These are phyloP conservation scores for Triplophysa siluroides DNA, from an alignment of 2,113 vertebrate species.

Conservation along the genomic window DNA sequence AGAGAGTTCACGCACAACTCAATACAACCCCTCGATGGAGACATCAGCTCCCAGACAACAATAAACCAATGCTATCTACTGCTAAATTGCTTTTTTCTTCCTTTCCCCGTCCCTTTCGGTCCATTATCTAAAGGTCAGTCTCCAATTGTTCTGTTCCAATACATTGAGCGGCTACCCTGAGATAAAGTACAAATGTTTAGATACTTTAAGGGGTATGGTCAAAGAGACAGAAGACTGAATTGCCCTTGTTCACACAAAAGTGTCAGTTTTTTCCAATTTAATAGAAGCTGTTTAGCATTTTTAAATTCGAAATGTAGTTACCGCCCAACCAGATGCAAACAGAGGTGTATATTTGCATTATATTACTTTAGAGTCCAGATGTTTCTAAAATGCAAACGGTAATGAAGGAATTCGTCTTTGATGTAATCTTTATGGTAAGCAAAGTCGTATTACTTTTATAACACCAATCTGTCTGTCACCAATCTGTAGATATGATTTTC, in stretches of 20 bases:
- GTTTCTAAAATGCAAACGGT: too few species aligned
- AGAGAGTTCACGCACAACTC: neutral
- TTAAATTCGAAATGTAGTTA: neutral
- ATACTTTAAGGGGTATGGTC: neutral
- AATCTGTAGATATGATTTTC: too few species aligned
- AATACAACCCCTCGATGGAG: neutral
- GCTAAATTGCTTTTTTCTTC: neutral
- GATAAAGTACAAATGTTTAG: conserved; percentile 7
- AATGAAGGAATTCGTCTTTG: too few species aligned
- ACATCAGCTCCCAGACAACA: conserved; percentile 4
- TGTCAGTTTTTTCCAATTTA: neutral
- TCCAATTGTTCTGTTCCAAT: neutral
- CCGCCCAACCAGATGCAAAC: too few species aligned
- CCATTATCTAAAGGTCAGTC: conserved; percentile 43
- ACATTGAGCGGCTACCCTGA: neutral
- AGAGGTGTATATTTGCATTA: too few species aligned
- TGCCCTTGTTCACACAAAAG: neutral
- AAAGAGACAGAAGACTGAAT: neutral
- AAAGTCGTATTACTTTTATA: too few species aligned
- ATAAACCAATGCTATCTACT: neutral
- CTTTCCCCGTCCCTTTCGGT: neutral
- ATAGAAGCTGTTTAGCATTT: too few species aligned
- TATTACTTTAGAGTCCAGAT: too few species aligned
- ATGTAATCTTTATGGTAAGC: too few species aligned
- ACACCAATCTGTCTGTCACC: too few species aligned